Evolutionary conservation across 2,797 vertebrate genomes (phyloP).

Genomic region (Lagodon rhomboides): DNA sequence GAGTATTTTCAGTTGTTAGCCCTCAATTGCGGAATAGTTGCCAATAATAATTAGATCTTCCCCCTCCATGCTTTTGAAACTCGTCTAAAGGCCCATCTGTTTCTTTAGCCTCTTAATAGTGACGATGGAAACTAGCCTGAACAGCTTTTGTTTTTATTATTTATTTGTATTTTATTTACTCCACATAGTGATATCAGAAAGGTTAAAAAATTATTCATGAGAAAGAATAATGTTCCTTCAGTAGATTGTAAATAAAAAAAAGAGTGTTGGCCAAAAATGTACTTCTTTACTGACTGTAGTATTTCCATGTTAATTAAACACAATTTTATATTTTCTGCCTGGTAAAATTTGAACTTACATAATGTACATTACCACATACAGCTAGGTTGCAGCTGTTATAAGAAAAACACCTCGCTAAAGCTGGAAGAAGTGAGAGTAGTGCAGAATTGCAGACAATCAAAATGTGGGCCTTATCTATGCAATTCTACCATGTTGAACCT

Average conservation of each 20-base stretch:
- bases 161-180: no score
- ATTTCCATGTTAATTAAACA: not conserved
- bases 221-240: not conserved
- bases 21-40: no score
- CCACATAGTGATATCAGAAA: no score
- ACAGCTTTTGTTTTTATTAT: no score
- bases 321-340: not conserved
- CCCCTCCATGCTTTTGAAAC: no score
- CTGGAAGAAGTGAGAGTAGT: slow-evolving; percentile 38
- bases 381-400: not conserved
- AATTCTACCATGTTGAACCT: not conserved
- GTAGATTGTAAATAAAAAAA: not conserved
- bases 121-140: no score
- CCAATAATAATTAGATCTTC: no score
- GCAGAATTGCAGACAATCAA: not conserved
- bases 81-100: no score
- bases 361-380: not conserved
- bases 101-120: no score
- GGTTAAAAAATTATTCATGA: not conserved
- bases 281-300: not conserved
- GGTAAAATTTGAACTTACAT: not conserved
- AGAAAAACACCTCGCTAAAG: slow-evolving; percentile 20
- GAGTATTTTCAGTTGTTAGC: no score
- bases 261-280: not conserved
- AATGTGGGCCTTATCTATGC: not conserved